A percentile compares a stretch with the other conserved stretches of the same genome.
Evolutionary conservation across 2,888 invertebrate species (phyloP).

Genomic region (Lypha dubia): DNA sequence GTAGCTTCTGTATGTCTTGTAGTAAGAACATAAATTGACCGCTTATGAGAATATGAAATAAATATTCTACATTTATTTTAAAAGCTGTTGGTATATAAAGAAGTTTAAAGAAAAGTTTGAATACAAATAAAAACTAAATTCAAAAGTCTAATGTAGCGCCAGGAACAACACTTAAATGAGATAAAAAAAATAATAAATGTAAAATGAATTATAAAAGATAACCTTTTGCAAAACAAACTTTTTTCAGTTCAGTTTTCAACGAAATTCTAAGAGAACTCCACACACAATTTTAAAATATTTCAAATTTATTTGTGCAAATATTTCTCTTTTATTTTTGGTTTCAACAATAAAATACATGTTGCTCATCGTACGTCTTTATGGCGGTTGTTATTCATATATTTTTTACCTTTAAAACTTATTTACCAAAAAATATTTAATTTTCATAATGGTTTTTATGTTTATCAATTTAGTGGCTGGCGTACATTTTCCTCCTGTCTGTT

Average conservation of each 20-base stretch:
- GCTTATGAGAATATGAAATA: background rate
- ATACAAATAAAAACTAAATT: background rate
- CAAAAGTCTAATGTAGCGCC: too few relatives aligned
- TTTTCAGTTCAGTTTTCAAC: too few relatives aligned
- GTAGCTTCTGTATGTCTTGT: too few relatives aligned
- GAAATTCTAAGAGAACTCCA: too few relatives aligned
- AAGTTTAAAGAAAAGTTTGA: background rate
- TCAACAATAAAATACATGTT: background rate
- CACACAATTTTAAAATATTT: background rate
- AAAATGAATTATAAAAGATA: too few relatives aligned
- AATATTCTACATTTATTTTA: conserved; percentile 8
- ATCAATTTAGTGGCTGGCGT: background rate
- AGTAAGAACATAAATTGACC: background rate
- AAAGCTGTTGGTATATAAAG: conserved; percentile 2
- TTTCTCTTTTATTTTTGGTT: background rate
- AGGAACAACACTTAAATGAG: background rate
- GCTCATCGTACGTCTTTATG: background rate
- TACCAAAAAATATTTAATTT: conserved; percentile 23
- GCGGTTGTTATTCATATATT: too few relatives aligned
- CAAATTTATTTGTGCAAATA: background rate
- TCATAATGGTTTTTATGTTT: conserved; percentile 13
- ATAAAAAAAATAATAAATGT: background rate
- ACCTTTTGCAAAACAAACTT: too few relatives aligned
- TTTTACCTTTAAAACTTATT: conserved; percentile 5
- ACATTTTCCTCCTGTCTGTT: conserved; percentile 12